These are phyloP conservation scores for Amazona finschi DNA, from an alignment of 2,797 vertebrate species.

Conservation along the genomic window DNA sequence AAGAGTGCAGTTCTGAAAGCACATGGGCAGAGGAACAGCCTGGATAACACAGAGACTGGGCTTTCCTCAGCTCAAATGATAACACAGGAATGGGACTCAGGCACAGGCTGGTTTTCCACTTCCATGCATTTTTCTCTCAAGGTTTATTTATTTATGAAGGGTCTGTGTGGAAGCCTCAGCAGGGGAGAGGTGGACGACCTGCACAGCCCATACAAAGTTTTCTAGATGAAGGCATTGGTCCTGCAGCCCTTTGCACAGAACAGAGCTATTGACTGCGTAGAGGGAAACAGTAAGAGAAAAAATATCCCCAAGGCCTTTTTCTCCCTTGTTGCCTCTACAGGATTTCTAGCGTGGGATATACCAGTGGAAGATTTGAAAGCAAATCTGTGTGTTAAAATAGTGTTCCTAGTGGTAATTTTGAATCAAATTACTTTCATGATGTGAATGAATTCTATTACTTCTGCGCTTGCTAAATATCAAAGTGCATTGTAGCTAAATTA, in stretches of 20 bases:
- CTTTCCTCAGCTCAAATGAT: not conserved
- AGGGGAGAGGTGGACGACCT: not conserved
- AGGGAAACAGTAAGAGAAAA: not conserved
- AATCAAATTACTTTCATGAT: not conserved
- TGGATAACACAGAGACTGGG: not conserved
- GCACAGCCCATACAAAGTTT: not conserved
- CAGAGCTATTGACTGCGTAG: not conserved
- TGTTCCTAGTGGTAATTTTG: not conserved
- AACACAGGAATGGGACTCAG: not conserved
- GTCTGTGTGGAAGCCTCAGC: not conserved
- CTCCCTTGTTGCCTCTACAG: not conserved
- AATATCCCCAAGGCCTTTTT: not conserved
- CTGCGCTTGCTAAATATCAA: not conserved
- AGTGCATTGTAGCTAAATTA: not conserved
- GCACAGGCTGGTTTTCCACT: not conserved
- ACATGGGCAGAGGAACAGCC: not conserved
- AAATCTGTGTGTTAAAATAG: not conserved
- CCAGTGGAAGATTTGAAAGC: not conserved
- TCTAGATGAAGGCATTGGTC: not conserved
- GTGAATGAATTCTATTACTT: not conserved
- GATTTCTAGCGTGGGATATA: not conserved
- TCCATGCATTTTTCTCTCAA: not conserved
- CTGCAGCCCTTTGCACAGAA: not conserved
- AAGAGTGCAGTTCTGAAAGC: not conserved
- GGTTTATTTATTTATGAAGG: not conserved